These are phyloP conservation scores for Tipula unca DNA, from an alignment of 2,888 invertebrate species.

Conservation along the genomic window DNA sequence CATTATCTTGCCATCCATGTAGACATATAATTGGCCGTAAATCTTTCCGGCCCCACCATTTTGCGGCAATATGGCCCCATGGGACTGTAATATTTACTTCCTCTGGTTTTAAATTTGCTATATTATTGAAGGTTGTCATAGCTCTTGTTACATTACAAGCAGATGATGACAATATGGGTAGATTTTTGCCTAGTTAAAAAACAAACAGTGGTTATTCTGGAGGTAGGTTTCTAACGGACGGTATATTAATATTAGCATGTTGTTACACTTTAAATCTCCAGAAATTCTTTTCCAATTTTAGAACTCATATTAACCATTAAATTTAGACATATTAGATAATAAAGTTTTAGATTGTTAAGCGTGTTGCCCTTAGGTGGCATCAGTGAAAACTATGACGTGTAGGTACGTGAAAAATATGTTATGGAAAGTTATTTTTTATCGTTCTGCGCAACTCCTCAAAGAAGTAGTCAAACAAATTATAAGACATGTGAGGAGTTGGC, in stretches of 20 bases:
- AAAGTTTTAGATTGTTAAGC: too few relatives aligned
- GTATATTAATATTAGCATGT: not conserved
- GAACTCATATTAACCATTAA: too few relatives aligned
- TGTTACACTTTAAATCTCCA: not conserved
- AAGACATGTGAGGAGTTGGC: too few relatives aligned
- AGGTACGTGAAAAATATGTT: too few relatives aligned
- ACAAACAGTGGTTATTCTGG: not conserved
- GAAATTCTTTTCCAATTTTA: too few relatives aligned
- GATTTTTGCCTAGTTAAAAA: not conserved
- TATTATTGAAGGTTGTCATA: not conserved
- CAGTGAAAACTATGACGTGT: too few relatives aligned
- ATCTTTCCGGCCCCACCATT: constrained; percentile 59
- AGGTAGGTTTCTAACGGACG: not conserved
- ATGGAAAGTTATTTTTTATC: too few relatives aligned
- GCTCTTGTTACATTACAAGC: not conserved
- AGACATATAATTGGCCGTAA: constrained; percentile 57
- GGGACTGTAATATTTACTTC: constrained; percentile 60
- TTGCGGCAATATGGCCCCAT: constrained; percentile 60
- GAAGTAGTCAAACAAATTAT: too few relatives aligned
- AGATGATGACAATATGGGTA: not conserved
- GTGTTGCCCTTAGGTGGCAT: too few relatives aligned
- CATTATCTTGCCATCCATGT: constrained; percentile 76
- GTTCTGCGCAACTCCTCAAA: too few relatives aligned
- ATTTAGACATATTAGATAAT: too few relatives aligned
- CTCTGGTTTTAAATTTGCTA: constrained; percentile 38